These are phyloP conservation scores for Premnoplex brunnescens DNA, from an alignment of 2,797 vertebrate species.

Conservation along the genomic window DNA sequence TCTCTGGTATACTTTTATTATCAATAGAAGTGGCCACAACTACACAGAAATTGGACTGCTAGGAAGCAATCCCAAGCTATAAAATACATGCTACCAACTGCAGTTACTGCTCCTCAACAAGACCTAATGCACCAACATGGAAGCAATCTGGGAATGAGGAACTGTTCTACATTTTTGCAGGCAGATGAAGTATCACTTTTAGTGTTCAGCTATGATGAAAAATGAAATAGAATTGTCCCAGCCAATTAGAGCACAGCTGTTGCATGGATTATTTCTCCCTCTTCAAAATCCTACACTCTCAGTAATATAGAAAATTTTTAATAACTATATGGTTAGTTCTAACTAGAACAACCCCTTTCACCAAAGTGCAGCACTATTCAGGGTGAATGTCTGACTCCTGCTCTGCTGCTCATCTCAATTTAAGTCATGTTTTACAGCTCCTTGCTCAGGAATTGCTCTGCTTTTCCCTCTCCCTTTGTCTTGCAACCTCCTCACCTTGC, in stretches of 20 bases:
- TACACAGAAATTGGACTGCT: background rate
- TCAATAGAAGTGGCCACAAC: background rate
- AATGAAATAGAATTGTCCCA: background rate
- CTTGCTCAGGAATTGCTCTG: background rate
- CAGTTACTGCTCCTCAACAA: slow-evolving; percentile 24
- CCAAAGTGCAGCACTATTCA: background rate
- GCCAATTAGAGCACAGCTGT: background rate
- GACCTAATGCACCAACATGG: background rate
- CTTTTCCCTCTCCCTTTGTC: background rate
- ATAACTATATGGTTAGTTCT: background rate
- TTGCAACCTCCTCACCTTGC: background rate
- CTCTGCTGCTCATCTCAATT: background rate
- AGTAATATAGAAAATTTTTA: background rate
- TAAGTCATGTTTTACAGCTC: background rate
- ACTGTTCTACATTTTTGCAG: background rate
- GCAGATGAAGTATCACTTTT: background rate
- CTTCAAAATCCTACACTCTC: background rate
- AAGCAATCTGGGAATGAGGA: background rate
- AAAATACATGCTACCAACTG: background rate
- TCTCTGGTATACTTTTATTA: background rate
- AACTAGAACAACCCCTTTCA: background rate
- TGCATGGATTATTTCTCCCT: background rate
- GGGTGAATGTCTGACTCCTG: background rate
- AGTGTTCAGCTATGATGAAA: slow-evolving; percentile 11
- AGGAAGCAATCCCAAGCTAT: background rate